phyloP scores from a whole-genome alignment of 2,113 vertebrate genomes.

The Pandion haliaetus region DNA sequence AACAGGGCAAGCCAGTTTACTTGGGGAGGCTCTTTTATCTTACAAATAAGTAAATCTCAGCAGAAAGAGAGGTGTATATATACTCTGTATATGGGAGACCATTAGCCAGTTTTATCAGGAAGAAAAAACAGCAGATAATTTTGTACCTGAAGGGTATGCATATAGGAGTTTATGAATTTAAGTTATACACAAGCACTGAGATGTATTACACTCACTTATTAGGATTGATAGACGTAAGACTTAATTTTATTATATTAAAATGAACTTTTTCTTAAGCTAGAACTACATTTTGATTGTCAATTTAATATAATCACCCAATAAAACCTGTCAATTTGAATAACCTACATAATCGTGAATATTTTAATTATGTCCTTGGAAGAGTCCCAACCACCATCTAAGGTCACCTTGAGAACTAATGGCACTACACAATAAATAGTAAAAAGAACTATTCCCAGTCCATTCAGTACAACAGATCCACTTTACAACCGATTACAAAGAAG shows the following conservation, averaged over 20 bases:
- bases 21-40: background rate
- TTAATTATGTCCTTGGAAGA: background rate
- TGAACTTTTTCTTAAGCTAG: background rate
- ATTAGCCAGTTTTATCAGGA: background rate
- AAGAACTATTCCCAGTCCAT: background rate
- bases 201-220: no score
- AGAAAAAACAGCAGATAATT: background rate
- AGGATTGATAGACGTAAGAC: background rate
- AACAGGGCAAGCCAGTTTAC: background rate
- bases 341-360: background rate
- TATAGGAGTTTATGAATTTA: background rate
- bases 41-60: background rate
- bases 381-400: background rate
- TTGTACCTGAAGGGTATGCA: background rate
- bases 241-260: background rate
- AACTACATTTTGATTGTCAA: background rate
- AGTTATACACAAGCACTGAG: background rate
- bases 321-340: background rate
- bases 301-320: background rate
- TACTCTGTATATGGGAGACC: rapidly evolving
- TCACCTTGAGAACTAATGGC: background rate
- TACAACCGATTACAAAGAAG: background rate
- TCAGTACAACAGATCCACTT: background rate
- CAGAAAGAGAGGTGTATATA: background rate
- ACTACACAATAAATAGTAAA: background rate